Base-by-base conservation (phyloP, 1,140 invertebrate genomes). In the Globodera ellingtonae region DNA sequence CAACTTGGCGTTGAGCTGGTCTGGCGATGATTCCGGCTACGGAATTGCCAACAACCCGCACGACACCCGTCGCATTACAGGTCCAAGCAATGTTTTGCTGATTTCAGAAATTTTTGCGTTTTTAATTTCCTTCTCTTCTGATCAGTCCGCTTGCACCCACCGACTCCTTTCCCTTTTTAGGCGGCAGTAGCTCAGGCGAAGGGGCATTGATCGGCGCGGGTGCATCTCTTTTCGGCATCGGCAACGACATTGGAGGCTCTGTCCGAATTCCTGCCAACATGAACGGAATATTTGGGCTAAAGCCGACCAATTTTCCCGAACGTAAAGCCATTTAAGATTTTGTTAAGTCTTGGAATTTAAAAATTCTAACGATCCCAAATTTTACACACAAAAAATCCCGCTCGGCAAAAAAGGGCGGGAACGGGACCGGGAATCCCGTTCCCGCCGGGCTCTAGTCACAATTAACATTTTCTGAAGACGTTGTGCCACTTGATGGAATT, bases 221-320 rank as follows among this genome's bases (percentile, higher is more conserved):
- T n/a, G 87, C 67, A 44, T 82, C 93, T 24, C 93, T 95, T 18
- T 92, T 98, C 84, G 94, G 96, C 1, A 90, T 98, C 65, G 95
- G 96, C 71, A 96, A 95, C 0, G 96, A 98, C 89, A 96, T 98
- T 78, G 96, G 95, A 3, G 96, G 97, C 2, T 96, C 95, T 18
- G 97, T 98, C 85, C 92, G 96, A 50, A 95, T 98, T 93, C 96
- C 96, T 0, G 92, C 94, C 9, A 96, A 94, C 85, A 98, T 98
- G 88, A 96, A 95, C 90, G 96, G 96, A 62, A 67, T 85, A 71
- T 70, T 70, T 47, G 96, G 95, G 10, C 95, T 98, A 89, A 98
- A 97, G 90, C 94, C 95, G n/a, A 92, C 78, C 59, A 56, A 10
- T 50, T 18, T 13, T 47, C 67, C 67, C 6, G 8, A 70, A 4